Evolutionary conservation across 2,888 invertebrate genomes (phyloP), one percentile per base, ranked within the genome.

Genomic region (Perithous albicinctus): DNA sequence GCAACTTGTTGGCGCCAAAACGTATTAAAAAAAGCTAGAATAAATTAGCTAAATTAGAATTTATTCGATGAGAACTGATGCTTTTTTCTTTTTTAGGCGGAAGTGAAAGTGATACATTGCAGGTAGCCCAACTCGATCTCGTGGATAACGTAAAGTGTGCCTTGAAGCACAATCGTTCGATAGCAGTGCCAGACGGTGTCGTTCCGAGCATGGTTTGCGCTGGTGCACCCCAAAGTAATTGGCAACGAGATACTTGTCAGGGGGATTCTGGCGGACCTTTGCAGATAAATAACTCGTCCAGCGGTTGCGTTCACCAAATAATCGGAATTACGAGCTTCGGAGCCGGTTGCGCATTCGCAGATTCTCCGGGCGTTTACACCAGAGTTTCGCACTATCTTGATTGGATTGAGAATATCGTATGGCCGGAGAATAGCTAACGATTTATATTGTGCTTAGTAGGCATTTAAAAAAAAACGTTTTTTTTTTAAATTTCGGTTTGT

Each of bases 201-300:
- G 84, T 85, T 6, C 87, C 91, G 5, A 91, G 88, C 15, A 93
- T 94, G 93, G 78, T 94, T n/a, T 94, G 94, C 84, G 94, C 93
- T 18, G 94, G 94, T 10, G 92, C 93, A 84, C 86, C 93, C 8
- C 81, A 80, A 69, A 91, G 93, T 23, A 91, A 80, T 29, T 88
- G 89, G 93, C 51, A 85, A 81, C 86, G 90, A 89, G 89, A 94
- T 35, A 80, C 88, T 20, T 90, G 88, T 15, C 78, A 86, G 46
- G 91, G 91, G 2, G 91, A 91, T 76, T 90, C 90, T 3, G 91
- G 91, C 6, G 91, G 91, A 6, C 91, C 91, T 38, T 76, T 91
- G 26, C 89, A 92, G 79, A 79, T 88, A 18, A 78, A 88, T 4
- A 82, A 92, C 59, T 80, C 85, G 1, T 78, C 84, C 1, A 89